Evolutionary conservation across 2,113 vertebrate genomes (phyloP).

Genomic region (Aspidoscelis tigris): DNA sequence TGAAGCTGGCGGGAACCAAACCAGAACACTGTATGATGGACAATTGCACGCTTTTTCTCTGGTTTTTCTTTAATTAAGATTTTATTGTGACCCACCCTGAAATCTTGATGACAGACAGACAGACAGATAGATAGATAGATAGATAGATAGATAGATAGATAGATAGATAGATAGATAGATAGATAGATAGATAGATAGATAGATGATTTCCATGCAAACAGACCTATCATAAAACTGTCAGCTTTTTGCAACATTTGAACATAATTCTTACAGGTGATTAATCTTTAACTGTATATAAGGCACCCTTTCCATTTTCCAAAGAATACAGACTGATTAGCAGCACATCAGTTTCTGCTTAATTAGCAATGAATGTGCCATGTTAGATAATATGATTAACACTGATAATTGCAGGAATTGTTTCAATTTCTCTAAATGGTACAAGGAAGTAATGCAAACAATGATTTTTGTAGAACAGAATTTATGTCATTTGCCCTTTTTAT

Average conservation of each 20-base stretch:
- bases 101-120: no score
- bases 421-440: background rate
- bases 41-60: no score
- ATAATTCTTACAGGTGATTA: background rate
- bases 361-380: background rate
- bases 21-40: no score
- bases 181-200: no score
- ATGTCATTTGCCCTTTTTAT: background rate
- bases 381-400: constrained; percentile 3
- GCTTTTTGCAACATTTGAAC: background rate
- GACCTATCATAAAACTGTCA: no score
- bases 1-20: no score
- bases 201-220: no score
- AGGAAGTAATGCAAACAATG: background rate
- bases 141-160: no score
- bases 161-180: no score
- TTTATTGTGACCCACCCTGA: no score
- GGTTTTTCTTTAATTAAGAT: no score
- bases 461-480: background rate
- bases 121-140: no score
- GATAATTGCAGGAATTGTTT: background rate
- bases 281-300: background rate
- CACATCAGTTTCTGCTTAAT: background rate
- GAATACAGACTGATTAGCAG: constrained; percentile 14
- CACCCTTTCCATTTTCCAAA: constrained; percentile 9